Evolutionary conservation across 2,888 invertebrate genomes (phyloP).

Genomic region (Hyles lineata): DNA sequence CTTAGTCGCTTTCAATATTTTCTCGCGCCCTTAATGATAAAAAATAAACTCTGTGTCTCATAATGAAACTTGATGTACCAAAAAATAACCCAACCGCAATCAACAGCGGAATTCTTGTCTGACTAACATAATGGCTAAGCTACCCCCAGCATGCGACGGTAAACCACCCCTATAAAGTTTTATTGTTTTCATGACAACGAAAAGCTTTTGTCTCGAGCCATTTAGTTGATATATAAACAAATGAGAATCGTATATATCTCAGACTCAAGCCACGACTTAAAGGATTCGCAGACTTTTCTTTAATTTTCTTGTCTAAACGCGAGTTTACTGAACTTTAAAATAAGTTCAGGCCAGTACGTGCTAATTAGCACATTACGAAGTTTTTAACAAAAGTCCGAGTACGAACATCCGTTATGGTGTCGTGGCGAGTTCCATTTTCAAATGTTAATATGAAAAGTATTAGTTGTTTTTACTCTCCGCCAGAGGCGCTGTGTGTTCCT

Average conservation of each 20-base stretch:
- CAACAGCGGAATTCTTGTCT: background rate
- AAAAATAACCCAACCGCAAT: background rate
- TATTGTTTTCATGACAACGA: slow-evolving; percentile 27
- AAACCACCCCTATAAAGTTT: slow-evolving; percentile 19
- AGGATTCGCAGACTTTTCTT: slow-evolving; percentile 5
- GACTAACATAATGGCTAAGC: slow-evolving; percentile 1
- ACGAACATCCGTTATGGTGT: background rate
- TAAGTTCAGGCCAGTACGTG: slow-evolving; percentile 1
- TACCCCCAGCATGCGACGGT: background rate
- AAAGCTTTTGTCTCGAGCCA: slow-evolving; percentile 24
- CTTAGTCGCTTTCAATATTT: too few relatives aligned
- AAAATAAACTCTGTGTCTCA: too few relatives aligned
- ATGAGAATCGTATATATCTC: slow-evolving; percentile 13
- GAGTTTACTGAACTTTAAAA: background rate
- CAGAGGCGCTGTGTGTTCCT: background rate
- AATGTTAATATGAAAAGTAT: background rate
- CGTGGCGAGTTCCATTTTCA: background rate
- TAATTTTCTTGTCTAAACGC: background rate
- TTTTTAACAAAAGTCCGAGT: background rate
- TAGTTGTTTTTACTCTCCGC: background rate
- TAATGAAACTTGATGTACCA: too few relatives aligned
- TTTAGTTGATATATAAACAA: slow-evolving; percentile 20
- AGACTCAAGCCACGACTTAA: background rate
- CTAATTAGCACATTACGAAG: background rate
- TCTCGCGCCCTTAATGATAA: too few relatives aligned